phyloP scores from a whole-genome alignment of 2,797 vertebrate species.

The Adrianichthys oophorus region DNA sequence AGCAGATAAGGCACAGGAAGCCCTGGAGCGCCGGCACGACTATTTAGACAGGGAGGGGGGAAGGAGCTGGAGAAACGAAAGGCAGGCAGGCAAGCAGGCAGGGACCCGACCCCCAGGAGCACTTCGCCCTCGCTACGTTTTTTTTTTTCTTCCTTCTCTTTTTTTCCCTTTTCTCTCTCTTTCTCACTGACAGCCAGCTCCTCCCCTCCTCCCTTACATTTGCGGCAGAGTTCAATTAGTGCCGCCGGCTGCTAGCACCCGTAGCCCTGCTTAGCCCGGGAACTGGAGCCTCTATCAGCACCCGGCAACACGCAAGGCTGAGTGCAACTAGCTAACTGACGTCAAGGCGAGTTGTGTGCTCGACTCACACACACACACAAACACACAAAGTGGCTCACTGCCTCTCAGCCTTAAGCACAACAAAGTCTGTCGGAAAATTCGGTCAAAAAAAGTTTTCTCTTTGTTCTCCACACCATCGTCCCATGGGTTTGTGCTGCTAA shows the following conservation, averaged over 20 bases:
- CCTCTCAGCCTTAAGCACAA: conserved; percentile 40
- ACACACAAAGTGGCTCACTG: conserved; percentile 29
- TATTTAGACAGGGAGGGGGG: conserved; percentile 78
- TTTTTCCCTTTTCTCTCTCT: conserved; percentile 32
- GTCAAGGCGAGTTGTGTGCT: conserved; percentile 54
- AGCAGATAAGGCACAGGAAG: conserved; percentile 84
- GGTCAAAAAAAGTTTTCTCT: conserved; percentile 18
- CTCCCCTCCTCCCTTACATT: conserved; percentile 65
- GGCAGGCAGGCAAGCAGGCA: conserved; percentile 73
- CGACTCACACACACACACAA: conserved; percentile 31
- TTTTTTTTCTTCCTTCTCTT: conserved; percentile 48
- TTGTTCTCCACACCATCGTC: background rate
- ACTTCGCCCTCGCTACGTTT: conserved; percentile 71
- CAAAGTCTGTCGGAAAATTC: conserved; percentile 26
- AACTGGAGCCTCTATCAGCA: conserved; percentile 68
- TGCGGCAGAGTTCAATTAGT: conserved; percentile 84
- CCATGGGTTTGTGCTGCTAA: too few species aligned
- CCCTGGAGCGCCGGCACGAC: conserved; percentile 79
- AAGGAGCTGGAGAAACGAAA: conserved; percentile 63
- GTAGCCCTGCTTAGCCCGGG: conserved; percentile 68
- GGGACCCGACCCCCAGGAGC: conserved; percentile 79
- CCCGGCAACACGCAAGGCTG: conserved; percentile 70
- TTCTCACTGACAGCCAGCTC: conserved; percentile 60
- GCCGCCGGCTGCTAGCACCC: conserved; percentile 74
- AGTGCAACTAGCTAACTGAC: conserved; percentile 60